These are phyloP conservation scores for Creontiades dilutus DNA, from an alignment of 2,888 invertebrate species.

Conservation along the genomic window DNA sequence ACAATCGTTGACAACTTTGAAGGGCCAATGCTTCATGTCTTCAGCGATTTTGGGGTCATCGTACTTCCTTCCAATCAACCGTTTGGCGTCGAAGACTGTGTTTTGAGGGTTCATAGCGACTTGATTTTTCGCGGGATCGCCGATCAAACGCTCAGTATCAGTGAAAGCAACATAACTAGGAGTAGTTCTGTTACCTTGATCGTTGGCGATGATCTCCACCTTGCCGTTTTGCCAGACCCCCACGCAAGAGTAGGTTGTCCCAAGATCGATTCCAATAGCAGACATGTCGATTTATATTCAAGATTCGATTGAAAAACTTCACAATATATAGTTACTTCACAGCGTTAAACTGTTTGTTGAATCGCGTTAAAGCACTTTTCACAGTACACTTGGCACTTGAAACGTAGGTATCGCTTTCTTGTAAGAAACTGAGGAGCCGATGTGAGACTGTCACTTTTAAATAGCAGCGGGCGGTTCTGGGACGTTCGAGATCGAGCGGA, in stretches of 20 bases:
- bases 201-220: conserved; percentile 91
- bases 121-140: conserved; percentile 80
- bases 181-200: conserved; percentile 93
- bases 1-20: conserved; percentile 84
- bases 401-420: background rate
- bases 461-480: conserved; percentile 22
- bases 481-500: background rate
- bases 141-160: conserved; percentile 80
- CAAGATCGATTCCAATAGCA: conserved; percentile 90
- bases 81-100: conserved; percentile 89
- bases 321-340: background rate
- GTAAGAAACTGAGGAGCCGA: background rate
- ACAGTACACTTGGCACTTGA: background rate
- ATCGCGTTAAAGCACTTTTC: background rate
- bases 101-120: conserved; percentile 86
- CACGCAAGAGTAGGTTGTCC: conserved; percentile 92
- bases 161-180: conserved; percentile 86
- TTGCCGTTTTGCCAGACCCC: conserved; percentile 90
- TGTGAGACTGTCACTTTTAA: background rate
- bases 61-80: conserved; percentile 84
- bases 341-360: background rate
- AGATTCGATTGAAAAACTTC: background rate
- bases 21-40: conserved; percentile 92
- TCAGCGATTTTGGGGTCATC: conserved; percentile 86
- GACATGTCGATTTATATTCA: conserved; percentile 78